Conservation (phyloP, 1,140 invertebrate genomes). For the Idris sp. region DNA sequence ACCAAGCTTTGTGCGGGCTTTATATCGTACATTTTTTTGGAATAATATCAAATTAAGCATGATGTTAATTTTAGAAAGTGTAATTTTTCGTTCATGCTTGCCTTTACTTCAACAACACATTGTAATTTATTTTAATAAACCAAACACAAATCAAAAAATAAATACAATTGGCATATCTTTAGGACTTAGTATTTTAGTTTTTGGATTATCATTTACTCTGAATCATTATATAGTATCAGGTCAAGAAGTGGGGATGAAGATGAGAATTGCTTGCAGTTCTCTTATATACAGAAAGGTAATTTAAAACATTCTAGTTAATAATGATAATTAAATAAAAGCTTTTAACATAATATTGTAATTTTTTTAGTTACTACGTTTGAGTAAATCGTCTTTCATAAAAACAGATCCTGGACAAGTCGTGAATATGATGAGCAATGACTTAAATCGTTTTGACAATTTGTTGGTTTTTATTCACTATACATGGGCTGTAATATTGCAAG, state of each 20-base stretch:
- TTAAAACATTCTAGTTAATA: no score
- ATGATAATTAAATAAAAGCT: no score
- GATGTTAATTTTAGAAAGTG: slow-evolving; percentile 3
- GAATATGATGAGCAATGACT: slow-evolving; percentile 90
- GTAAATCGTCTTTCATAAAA: slow-evolving; percentile 82
- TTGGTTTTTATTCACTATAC: slow-evolving; percentile 81
- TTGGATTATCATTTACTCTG: slow-evolving; percentile 7
- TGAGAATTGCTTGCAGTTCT: slow-evolving; percentile 80
- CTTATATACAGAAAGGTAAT: slow-evolving; percentile 82
- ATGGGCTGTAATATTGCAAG: slow-evolving; percentile 83
- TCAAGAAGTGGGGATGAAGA: slow-evolving; percentile 80
- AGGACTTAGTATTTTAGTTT: neutral
- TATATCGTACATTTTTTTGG: slow-evolving; percentile 21
- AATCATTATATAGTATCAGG: neutral
- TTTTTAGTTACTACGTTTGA: slow-evolving; percentile 80
- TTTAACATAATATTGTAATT: no score
- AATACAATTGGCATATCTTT: neutral
- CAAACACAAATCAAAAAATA: neutral
- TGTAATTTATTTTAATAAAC: slow-evolving; percentile 8
- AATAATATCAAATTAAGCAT: slow-evolving; percentile 15
- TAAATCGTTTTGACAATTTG: slow-evolving; percentile 82
- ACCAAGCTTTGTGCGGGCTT: slow-evolving; percentile 14
- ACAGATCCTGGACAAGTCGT: slow-evolving; percentile 89
- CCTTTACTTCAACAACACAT: slow-evolving; percentile 7
- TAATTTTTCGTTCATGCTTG: slow-evolving; percentile 4